Percentiles rank a stretch among this genome's conserved stretches.
Conservation (phyloP, 2,888 invertebrate genomes). For the Opisthograptis luteolata region DNA sequence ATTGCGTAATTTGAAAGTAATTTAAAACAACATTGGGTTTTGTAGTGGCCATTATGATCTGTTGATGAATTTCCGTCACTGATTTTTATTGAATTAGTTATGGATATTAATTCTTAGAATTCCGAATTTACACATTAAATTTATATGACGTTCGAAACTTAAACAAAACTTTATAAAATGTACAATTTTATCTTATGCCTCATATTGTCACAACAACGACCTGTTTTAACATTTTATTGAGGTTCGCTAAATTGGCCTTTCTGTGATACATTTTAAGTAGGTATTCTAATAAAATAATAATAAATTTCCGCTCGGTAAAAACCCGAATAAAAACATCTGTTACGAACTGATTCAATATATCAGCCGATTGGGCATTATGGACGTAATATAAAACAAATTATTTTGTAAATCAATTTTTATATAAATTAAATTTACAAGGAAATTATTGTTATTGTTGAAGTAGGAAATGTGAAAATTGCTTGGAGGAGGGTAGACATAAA, state of each 20-base stretch:
- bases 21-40: slow-evolving; percentile 32
- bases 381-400: slow-evolving; percentile 39
- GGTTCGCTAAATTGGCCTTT: no score
- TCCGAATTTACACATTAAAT: no score
- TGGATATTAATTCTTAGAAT: no score
- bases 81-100: not conserved
- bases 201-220: no score
- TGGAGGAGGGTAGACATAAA: slow-evolving; percentile 38
- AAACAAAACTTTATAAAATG: no score
- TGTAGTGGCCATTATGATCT: slow-evolving; percentile 16
- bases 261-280: no score
- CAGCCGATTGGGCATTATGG: slow-evolving; percentile 34
- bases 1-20: slow-evolving; percentile 54
- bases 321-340: not conserved
- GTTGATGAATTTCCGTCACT: slow-evolving; percentile 2
- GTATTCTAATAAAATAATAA: no score
- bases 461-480: slow-evolving; percentile 41
- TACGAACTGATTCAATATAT: slow-evolving; percentile 41
- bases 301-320: no score
- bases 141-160: no score
- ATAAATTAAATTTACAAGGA: slow-evolving; percentile 28
- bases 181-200: no score
- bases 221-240: no score
- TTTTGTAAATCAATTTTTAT: slow-evolving; percentile 36
- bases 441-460: slow-evolving; percentile 37